A percentile compares a stretch with the other conserved stretches of the same genome.
These are phyloP conservation scores for Catharus fuscescens DNA, from an alignment of 2,113 vertebrate genomes.

Conservation along the genomic window DNA sequence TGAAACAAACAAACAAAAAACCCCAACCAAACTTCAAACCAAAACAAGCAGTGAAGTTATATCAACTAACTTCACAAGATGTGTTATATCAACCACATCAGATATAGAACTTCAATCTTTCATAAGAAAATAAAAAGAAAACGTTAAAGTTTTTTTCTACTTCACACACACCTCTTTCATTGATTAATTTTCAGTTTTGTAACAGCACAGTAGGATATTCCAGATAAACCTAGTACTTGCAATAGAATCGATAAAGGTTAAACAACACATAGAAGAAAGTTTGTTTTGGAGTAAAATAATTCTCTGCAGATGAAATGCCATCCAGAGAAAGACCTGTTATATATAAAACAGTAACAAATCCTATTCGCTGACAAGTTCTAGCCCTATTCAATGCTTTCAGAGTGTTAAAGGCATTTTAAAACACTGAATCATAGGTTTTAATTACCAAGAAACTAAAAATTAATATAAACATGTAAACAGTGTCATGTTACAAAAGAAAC, in stretches of 20 bases:
- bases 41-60: not conserved
- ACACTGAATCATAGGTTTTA: not conserved
- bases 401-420: not conserved
- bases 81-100: not conserved
- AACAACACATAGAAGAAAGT: not conserved
- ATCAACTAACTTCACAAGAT: not conserved
- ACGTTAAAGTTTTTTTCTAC: not conserved
- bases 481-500: not conserved
- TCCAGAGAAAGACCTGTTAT: not conserved
- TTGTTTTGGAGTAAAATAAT: not conserved
- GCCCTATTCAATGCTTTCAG: not conserved
- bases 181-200: not conserved
- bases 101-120: not conserved
- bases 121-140: not conserved
- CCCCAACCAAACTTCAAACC: not conserved
- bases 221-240: not conserved
- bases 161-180: not conserved
- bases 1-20: not conserved
- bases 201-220: not conserved
- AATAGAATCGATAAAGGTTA: not conserved
- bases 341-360: not conserved
- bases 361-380: not conserved
- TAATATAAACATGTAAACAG: not conserved
- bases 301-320: not conserved
- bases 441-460: not conserved